These are phyloP conservation scores for Leptoclinus maculatus DNA, from an alignment of 2,797 vertebrate genomes.

Conservation along the genomic window DNA sequence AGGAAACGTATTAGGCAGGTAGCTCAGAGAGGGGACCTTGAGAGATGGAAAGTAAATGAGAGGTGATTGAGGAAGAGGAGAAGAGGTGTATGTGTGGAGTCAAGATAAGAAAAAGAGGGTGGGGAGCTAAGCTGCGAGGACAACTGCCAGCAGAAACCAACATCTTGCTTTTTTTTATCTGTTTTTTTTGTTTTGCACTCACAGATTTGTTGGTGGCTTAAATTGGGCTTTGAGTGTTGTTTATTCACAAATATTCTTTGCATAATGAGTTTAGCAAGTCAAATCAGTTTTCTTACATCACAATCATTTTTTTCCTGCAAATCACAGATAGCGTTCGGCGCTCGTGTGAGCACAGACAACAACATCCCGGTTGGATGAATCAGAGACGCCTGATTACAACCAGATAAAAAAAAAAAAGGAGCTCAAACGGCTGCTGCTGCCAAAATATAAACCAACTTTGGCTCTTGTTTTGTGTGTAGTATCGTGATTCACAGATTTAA, in stretches of 20 bases:
- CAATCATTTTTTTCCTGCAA: slow-evolving; percentile 10
- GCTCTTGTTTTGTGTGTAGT: neutral
- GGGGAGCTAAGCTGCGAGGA: slow-evolving; percentile 12
- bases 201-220: slow-evolving; percentile 22
- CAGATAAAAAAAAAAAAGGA: slow-evolving; percentile 12
- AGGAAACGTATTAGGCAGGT: slow-evolving; percentile 57
- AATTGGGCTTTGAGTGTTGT: slow-evolving; percentile 28
- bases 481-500: neutral
- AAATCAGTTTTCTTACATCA: slow-evolving; percentile 17
- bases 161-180: slow-evolving; percentile 1
- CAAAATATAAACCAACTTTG: neutral
- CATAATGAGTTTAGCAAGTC: slow-evolving; percentile 24
- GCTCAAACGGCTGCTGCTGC: neutral
- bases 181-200: slow-evolving; percentile 14
- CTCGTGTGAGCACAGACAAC: slow-evolving; percentile 12
- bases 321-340: slow-evolving; percentile 18
- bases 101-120: slow-evolving; percentile 43
- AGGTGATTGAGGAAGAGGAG: slow-evolving; percentile 49
- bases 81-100: slow-evolving; percentile 25
- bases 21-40: slow-evolving; percentile 49
- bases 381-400: neutral
- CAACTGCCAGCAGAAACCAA: slow-evolving; percentile 13
- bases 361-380: slow-evolving; percentile 8
- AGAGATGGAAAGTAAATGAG: slow-evolving; percentile 67
- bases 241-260: slow-evolving; percentile 15